Conservation (phyloP, 92 coral and sea anemone genomes). For the Phenganax marumi region DNA sequence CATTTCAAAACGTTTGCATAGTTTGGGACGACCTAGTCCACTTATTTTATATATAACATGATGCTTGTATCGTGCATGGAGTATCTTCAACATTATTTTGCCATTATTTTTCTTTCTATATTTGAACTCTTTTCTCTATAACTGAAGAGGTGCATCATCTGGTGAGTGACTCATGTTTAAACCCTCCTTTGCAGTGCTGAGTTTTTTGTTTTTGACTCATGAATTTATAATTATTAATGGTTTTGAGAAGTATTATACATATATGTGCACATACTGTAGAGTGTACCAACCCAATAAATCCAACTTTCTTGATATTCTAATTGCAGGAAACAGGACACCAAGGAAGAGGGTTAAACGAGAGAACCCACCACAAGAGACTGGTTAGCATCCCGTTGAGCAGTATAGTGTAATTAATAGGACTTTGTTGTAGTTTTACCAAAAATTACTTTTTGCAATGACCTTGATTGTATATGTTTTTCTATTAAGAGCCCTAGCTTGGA, state of each 20-base stretch:
- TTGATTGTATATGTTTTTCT: too few relatives aligned
- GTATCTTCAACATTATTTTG: not conserved
- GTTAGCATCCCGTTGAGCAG: not conserved
- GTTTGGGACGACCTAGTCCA: not conserved
- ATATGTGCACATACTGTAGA: not conserved
- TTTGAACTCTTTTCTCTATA: not conserved
- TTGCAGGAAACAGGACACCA: constrained; percentile 39
- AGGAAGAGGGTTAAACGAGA: constrained; percentile 36
- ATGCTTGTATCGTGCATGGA: not conserved
- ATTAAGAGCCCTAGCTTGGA: too few relatives aligned
- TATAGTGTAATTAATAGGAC: not conserved
- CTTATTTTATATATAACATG: not conserved
- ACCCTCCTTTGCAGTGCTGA: too few relatives aligned
- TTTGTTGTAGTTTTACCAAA: too few relatives aligned
- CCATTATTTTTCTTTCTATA: not conserved
- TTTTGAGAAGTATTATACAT: not conserved
- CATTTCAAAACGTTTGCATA: not conserved
- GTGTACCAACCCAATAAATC: not conserved
- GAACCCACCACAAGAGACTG: constrained; percentile 31
- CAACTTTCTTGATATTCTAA: not conserved
- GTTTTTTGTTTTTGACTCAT: too few relatives aligned
- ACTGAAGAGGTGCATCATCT: constrained; percentile 8
- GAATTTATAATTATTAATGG: not conserved
- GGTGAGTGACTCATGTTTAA: not conserved
- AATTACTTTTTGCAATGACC: too few relatives aligned